Evolutionary conservation across 2,797 vertebrate species (phyloP).

Genomic region (Sebastes cheni): DNA sequence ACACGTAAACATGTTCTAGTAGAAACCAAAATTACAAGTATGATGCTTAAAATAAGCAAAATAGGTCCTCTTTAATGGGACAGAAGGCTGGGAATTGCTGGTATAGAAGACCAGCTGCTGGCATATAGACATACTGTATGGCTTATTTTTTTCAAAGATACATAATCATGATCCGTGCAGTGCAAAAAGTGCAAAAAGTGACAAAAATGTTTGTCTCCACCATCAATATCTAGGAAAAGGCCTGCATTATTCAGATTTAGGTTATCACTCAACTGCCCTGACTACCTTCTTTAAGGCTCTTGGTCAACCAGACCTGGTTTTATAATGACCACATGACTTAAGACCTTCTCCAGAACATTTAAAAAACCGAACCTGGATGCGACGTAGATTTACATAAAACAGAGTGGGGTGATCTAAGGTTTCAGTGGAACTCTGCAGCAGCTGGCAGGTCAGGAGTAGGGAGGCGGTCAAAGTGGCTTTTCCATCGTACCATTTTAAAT

Average conservation of each 20-base stretch:
- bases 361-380: constrained; percentile 34
- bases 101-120: neutral
- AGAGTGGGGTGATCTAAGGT: constrained; percentile 27
- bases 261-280: neutral
- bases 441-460: constrained; percentile 43
- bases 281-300: neutral
- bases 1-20: too few relatives aligned
- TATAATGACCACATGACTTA: constrained; percentile 27
- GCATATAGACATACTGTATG: neutral
- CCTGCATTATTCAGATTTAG: neutral
- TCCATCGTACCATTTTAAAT: constrained; percentile 54
- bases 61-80: neutral
- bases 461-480: constrained; percentile 47
- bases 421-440: constrained; percentile 44
- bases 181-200: neutral
- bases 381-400: neutral
- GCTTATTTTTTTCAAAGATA: neutral
- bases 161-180: neutral
- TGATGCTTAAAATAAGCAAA: too few relatives aligned
- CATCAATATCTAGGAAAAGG: neutral
- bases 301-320: constrained; percentile 14
- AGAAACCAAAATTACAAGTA: too few relatives aligned
- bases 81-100: neutral
- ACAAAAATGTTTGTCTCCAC: neutral
- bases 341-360: constrained; percentile 43